Evolutionary conservation across 2,888 invertebrate genomes (phyloP).

Genomic region (Junonia oenone): DNA sequence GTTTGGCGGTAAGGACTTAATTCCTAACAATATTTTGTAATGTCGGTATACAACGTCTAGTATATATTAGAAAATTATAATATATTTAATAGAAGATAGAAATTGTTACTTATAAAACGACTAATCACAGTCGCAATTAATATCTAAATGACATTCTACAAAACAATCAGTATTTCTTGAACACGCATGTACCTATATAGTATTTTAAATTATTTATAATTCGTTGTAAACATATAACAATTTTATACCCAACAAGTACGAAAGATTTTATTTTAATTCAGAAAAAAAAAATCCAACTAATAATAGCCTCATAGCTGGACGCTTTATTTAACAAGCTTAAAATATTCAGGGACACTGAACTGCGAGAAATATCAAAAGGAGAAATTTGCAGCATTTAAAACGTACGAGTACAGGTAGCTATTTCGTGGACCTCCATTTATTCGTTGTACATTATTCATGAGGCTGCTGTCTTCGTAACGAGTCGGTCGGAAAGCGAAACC

Average conservation of each 20-base stretch:
- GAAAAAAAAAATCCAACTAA: constrained; percentile 11
- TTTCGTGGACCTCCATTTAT: constrained; percentile 62
- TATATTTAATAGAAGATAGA: too few relatives aligned
- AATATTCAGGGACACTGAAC: constrained; percentile 11
- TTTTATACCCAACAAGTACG: neutral
- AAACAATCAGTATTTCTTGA: too few relatives aligned
- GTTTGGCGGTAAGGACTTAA: too few relatives aligned
- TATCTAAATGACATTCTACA: too few relatives aligned
- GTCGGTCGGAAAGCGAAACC: constrained; percentile 59
- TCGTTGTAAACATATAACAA: too few relatives aligned
- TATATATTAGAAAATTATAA: too few relatives aligned
- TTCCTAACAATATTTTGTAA: too few relatives aligned
- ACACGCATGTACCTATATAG: too few relatives aligned
- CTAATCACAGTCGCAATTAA: too few relatives aligned
- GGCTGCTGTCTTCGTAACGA: constrained; percentile 65
- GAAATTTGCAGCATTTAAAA: constrained; percentile 62
- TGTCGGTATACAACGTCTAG: neutral
- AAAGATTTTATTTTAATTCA: neutral
- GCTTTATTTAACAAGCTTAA: constrained; percentile 17
- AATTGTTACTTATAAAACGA: too few relatives aligned
- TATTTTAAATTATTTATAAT: too few relatives aligned
- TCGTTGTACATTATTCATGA: constrained; percentile 74
- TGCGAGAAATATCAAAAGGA: constrained; percentile 48
- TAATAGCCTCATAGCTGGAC: constrained; percentile 8
- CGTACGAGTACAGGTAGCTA: constrained; percentile 57